Percentiles rank a stretch among this genome's conserved stretches.
phyloP scores from a whole-genome alignment of 2,113 vertebrate genomes.

The Nerophis ophidion region DNA sequence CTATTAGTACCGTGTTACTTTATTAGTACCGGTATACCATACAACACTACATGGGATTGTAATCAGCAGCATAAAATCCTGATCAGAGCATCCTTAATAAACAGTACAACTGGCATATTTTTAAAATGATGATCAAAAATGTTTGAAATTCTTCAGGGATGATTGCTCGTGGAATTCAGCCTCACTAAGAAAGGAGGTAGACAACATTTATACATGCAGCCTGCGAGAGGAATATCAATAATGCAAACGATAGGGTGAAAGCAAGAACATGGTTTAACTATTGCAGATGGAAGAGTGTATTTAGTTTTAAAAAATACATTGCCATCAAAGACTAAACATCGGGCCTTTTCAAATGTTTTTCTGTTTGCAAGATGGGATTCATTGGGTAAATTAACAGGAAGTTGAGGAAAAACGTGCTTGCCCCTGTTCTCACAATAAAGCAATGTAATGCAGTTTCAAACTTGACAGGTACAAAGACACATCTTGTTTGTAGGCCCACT shows the following conservation, averaged over 20 bases:
- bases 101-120: neutral
- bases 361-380: neutral
- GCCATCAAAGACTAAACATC: conserved; percentile 29
- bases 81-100: too few species aligned
- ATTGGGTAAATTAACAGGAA: neutral
- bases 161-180: neutral
- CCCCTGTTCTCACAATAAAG: neutral
- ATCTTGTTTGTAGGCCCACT: neutral
- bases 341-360: conserved; percentile 2
- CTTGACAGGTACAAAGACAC: neutral
- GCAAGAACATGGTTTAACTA: conserved; percentile 9
- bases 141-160: neutral
- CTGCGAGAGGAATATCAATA: conserved; percentile 19
- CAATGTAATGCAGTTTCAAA: neutral
- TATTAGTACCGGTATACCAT: too few species aligned
- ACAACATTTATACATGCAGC: neutral
- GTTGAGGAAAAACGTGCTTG: neutral
- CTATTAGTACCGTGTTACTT: too few species aligned
- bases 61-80: too few species aligned
- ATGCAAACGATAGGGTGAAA: conserved; percentile 32
- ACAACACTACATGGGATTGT: too few species aligned
- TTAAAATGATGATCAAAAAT: neutral
- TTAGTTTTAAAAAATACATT: neutral
- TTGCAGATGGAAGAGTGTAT: neutral
- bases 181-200: conserved; percentile 16